Base-by-base conservation (phyloP, 2,888 invertebrate genomes). In the Drosophila picticornis region DNA sequence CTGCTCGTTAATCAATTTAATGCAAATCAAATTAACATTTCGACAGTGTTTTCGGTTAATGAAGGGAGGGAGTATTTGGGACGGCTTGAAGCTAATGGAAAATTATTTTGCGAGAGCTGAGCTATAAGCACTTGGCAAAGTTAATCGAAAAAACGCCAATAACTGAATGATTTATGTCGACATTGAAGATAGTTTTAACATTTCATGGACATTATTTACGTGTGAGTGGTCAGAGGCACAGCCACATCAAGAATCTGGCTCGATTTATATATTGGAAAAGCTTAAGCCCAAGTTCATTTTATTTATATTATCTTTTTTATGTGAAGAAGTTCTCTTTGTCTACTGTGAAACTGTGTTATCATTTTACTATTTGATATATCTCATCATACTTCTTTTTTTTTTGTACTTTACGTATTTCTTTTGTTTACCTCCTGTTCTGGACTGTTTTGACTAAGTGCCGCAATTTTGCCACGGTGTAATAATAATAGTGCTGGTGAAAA, bases 1-100 rank as follows among this genome's bases (percentile, higher is more conserved):
- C 51, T 13, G 61, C 73, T 78, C 74, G 75, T 78, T 74, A 73
- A 78, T 80, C 81, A 80, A 80, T 78, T 78, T 74, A 79, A 79
- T 72, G 80, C 66, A 82, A 81, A 82, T 72, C 72, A 76, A 79
- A 67, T 70, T 36, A 75, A 67, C 55, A 67, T 46, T 65, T 75
- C 36, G 46, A 52, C 27, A 65, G 52, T 25, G 11, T 19, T 16
- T 57, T 19, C 29, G 46, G 25, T 51, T 32, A 40, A 40, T n/a
- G 40, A 40, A n/a, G n/a, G n/a, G 19, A 7, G 36, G 19, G 13
- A 22, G 11, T 32, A 13, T 36, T 55, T 55, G 55, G 13, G 13
- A 19, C 19, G 11, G 25, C 22, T 32, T 27, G 25, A n/a, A n/a
- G 40, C 29, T 52, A 43, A 64, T 61, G 52, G 46, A 29, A 40